Percentiles rank a stretch among this genome's conserved stretches.
Conservation (phyloP, 2,888 invertebrate species). For the Sphinx pinastri region DNA sequence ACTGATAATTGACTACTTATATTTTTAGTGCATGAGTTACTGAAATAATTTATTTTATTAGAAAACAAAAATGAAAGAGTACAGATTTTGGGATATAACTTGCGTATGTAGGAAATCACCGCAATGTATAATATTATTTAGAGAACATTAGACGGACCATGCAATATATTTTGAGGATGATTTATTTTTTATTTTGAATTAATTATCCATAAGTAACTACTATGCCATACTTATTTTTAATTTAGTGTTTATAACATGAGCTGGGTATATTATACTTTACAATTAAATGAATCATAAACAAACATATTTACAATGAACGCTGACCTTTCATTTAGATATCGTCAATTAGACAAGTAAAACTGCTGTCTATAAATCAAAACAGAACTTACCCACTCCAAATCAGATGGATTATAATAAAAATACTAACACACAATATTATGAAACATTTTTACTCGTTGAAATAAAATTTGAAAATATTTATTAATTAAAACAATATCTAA, state of each 20-base stretch:
- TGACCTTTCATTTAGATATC: slow-evolving; percentile 1
- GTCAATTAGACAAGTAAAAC: not conserved
- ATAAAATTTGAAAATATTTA: not conserved
- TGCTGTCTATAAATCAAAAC: not conserved
- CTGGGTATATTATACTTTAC: not conserved
- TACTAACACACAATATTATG: not conserved
- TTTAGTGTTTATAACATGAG: not conserved
- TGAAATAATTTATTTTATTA: no score
- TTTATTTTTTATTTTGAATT: not conserved
- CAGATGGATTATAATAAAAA: no score
- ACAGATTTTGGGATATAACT: no score
- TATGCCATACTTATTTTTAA: not conserved
- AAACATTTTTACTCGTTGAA: not conserved
- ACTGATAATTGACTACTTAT: no score
- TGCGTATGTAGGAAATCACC: no score
- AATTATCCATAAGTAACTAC: not conserved
- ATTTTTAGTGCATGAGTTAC: no score
- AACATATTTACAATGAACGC: not conserved
- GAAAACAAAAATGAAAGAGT: no score
- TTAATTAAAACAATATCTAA: not conserved
- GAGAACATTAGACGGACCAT: no score
- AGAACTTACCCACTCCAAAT: not conserved
- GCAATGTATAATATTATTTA: no score
- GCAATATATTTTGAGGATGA: no score
- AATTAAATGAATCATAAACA: not conserved